Percentiles rank a stretch among this genome's conserved stretches.
Conservation (phyloP, 1,140 invertebrate species). For the Tetragonula clypearis region DNA sequence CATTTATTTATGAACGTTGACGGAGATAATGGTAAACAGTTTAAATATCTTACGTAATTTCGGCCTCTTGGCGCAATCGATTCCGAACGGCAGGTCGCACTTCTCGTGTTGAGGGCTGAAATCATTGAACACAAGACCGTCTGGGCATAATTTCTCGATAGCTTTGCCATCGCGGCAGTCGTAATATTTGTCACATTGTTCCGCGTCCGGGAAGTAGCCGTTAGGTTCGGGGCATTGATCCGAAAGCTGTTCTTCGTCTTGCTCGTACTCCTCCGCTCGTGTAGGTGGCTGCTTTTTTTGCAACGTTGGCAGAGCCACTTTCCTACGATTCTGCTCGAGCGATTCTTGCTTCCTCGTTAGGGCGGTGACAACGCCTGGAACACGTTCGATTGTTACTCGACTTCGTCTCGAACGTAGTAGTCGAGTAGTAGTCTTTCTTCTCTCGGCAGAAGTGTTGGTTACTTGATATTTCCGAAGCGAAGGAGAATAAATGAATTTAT, state of each 20-base stretch:
- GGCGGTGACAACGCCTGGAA: conserved; percentile 68
- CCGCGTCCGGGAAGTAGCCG: conserved; percentile 92
- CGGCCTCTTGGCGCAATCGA: conserved; percentile 90
- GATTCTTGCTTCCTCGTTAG: conserved; percentile 77
- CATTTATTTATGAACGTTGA: too few species aligned
- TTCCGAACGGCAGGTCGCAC: conserved; percentile 93
- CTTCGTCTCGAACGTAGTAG: too few species aligned
- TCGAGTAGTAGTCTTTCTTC: too few species aligned
- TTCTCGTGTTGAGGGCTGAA: conserved; percentile 91
- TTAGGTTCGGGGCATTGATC: conserved; percentile 91
- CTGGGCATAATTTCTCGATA: conserved; percentile 91
- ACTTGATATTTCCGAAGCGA: neutral
- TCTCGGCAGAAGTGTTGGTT: neutral
- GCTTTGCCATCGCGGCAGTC: conserved; percentile 88
- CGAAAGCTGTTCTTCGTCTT: conserved; percentile 71
- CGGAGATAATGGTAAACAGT: too few species aligned
- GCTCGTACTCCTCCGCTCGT: conserved; percentile 59
- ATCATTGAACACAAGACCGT: conserved; percentile 96
- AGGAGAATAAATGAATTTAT: neutral
- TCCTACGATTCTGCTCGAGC: conserved; percentile 75
- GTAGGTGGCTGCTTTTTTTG: conserved; percentile 46
- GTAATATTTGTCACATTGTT: conserved; percentile 96
- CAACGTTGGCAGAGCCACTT: conserved; percentile 49
- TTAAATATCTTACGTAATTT: conserved; percentile 87
- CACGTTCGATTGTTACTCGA: neutral